Conservation (phyloP, 2,888 invertebrate genomes). For the Acrobasis suavella region DNA sequence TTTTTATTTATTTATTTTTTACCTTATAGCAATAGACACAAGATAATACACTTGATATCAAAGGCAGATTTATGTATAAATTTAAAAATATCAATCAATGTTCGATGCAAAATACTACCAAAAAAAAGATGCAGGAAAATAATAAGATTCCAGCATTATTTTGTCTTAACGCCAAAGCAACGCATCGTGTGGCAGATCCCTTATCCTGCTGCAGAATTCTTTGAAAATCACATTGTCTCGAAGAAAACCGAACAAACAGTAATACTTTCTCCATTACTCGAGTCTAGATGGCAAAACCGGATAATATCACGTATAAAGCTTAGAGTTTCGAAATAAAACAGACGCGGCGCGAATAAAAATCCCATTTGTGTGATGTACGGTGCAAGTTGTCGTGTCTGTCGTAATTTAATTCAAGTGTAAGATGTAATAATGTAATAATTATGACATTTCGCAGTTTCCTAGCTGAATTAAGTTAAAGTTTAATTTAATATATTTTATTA, state of each 20-base stretch:
- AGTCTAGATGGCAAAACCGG: slow-evolving; percentile 4
- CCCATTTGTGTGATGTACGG: slow-evolving; percentile 1
- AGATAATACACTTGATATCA: no score
- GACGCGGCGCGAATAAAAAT: slow-evolving; percentile 1
- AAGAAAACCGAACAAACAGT: slow-evolving; percentile 6
- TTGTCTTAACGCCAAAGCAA: no score
- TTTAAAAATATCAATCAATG: no score
- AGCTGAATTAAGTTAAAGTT: neutral
- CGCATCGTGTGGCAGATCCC: no score
- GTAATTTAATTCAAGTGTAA: neutral
- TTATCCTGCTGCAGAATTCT: neutral
- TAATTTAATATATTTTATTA: no score
- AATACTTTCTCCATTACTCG: slow-evolving; percentile 12
- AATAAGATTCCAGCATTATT: no score
- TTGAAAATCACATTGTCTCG: slow-evolving; percentile 1
- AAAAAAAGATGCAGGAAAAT: no score
- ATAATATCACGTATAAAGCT: slow-evolving; percentile 10
- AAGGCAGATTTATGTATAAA: no score
- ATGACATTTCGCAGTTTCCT: neutral
- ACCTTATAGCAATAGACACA: no score
- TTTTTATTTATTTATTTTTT: no score
- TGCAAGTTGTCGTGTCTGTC: slow-evolving; percentile 5
- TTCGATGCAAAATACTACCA: no score
- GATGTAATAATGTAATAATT: neutral
- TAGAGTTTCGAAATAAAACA: slow-evolving; percentile 14